phyloP scores from a whole-genome alignment of 1,140 invertebrate genomes.

The Trinorchestia longiramus region DNA sequence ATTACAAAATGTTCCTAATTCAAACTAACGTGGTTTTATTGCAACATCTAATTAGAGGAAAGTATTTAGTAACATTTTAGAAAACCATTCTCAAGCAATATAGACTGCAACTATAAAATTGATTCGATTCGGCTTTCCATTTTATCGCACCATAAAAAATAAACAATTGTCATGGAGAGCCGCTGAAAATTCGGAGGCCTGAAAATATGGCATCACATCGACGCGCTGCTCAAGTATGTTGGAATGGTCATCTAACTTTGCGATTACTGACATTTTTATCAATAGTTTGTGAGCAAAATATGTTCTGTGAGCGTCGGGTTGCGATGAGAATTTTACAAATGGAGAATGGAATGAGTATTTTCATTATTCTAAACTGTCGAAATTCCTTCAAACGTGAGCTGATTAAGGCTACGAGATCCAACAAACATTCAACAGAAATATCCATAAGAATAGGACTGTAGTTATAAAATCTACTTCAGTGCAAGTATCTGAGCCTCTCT shows the following conservation, averaged over 20 bases:
- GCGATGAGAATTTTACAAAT: neutral
- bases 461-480: too few species aligned
- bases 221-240: neutral
- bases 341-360: neutral
- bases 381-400: neutral
- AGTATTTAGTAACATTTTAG: neutral
- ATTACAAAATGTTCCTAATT: neutral
- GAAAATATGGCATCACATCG: conserved; percentile 1
- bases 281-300: neutral
- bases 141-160: neutral
- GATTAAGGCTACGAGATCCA: neutral
- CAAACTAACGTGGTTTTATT: neutral
- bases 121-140: neutral
- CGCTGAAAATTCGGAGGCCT: neutral
- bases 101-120: neutral
- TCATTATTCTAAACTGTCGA: neutral
- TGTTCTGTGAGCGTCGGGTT: neutral
- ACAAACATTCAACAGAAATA: neutral
- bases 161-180: neutral
- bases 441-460: neutral
- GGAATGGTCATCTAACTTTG: neutral
- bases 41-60: neutral
- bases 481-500: too few species aligned
- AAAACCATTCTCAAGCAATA: neutral
- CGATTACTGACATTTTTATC: neutral